Evolutionary conservation across 1,140 invertebrate species (phyloP), one percentile per base, ranked within the genome.

Genomic region (Homarus americanus): DNA sequence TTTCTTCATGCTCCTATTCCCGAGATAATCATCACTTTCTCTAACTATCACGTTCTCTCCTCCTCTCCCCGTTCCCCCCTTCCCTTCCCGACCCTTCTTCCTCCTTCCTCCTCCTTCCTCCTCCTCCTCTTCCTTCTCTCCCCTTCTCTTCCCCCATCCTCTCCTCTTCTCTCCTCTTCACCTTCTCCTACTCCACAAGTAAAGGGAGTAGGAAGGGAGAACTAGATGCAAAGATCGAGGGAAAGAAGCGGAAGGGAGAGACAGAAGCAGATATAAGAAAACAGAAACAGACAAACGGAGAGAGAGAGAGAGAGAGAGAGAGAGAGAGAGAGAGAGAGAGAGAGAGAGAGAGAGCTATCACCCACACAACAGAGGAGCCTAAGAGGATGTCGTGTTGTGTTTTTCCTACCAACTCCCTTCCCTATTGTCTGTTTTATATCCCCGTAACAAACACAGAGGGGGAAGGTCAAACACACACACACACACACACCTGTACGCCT

Each of bases 241-340:
- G 66, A 72, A 20, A 72, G 66, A 78, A 40, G 44, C 5, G 40
- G n/a, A 28, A 78, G 75, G 15, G 17, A 53, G 79, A 66, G 58
- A 66, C 44, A 82, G 79, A 66, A 34, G 36, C 4, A 82, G 79
- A 66, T 41, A 66, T 41, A 82, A 17, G 58, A 44, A 66, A 9
- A 36, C 17, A 82, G 40, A 82, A n/a, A 66, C 44, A 82, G 44
- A 82, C 10, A 82, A n/a, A 53, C 44, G 20, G 44, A 53, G 78
- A 44, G 78, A 53, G 44, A 53, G 78, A 80, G 78, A 80, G 78
- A 53, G 28, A 80, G 78, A 49, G 44, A 49, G 44, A 49, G 44
- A 49, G 44, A 49, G 44, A 49, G 44, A 49, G 44, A 49, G 44
- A 49, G 44, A 49, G 44, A 49, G 44, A 49, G 44, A 49, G 44